Percentiles rank a stretch among this genome's conserved stretches.
These are phyloP conservation scores for Rana temporaria DNA, from an alignment of 2,113 vertebrate species.

Conservation along the genomic window DNA sequence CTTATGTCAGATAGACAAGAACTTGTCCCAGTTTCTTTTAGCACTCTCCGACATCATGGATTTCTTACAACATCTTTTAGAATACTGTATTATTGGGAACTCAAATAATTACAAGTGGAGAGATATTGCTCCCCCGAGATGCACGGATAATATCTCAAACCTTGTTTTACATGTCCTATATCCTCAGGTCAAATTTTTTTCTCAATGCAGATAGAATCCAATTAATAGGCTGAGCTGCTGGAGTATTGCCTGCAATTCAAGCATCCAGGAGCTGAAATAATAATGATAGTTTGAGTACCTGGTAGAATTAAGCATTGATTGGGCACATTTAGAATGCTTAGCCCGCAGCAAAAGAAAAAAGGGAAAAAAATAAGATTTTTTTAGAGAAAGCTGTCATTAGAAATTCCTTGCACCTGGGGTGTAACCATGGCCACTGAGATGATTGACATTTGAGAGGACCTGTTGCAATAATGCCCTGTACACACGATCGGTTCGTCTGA, in stretches of 20 bases:
- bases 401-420: too few relatives aligned
- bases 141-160: conserved; percentile 44
- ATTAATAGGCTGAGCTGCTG: conserved; percentile 45
- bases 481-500: too few relatives aligned
- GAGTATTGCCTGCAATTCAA: conserved; percentile 11
- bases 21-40: conserved; percentile 17
- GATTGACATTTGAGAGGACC: too few relatives aligned
- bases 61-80: conserved; percentile 25
- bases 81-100: conserved; percentile 36
- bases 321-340: conserved; percentile 29
- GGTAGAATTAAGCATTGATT: conserved; percentile 50
- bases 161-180: conserved; percentile 56
- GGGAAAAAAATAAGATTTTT: not conserved
- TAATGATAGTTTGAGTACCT: conserved; percentile 36
- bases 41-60: not conserved
- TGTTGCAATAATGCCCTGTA: too few relatives aligned
- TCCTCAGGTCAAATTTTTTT: conserved; percentile 50
- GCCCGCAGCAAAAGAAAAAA: conserved; percentile 7
- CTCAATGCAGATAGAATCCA: conserved; percentile 52
- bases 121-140: conserved; percentile 44
- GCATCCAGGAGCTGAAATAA: conserved; percentile 30
- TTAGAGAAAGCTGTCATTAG: too few relatives aligned
- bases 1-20: not conserved
- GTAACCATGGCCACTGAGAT: too few relatives aligned
- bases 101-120: conserved; percentile 54